Conservation (phyloP, 2,888 invertebrate species). For the Eupithecia insigniata region DNA sequence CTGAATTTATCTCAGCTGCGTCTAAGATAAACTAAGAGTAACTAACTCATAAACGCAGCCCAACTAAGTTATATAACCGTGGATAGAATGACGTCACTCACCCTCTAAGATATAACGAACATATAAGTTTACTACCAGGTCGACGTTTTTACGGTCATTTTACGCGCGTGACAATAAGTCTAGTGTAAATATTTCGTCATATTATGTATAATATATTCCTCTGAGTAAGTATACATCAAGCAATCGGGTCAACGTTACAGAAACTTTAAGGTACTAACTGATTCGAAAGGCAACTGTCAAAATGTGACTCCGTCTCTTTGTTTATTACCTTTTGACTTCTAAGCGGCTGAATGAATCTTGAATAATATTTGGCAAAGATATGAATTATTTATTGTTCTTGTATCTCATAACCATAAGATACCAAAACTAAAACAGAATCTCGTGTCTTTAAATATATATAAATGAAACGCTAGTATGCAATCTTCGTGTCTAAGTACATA, state of each 20-base stretch:
- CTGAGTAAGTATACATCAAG: not conserved
- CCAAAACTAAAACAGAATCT: not conserved
- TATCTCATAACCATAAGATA: not conserved
- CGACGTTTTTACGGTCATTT: not conserved
- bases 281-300: not conserved
- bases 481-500: conserved; percentile 24
- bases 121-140: not conserved
- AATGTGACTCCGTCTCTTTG: not conserved
- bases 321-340: not conserved
- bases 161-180: conserved; percentile 43
- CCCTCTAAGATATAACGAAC: not conserved
- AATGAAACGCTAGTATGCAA: conserved; percentile 4
- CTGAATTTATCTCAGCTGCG: not conserved
- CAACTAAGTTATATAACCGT: not conserved
- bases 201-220: no score
- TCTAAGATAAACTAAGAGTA: not conserved
- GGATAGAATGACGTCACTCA: not conserved
- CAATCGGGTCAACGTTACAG: not conserved
- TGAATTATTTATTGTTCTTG: not conserved
- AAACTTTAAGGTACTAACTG: not conserved
- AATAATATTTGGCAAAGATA: not conserved
- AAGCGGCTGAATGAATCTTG: not conserved
- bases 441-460: not conserved
- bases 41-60: not conserved
- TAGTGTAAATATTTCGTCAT: conserved; percentile 38